phyloP scores from a whole-genome alignment of 2,797 vertebrate species.

The Lateolabrax maculatus region DNA sequence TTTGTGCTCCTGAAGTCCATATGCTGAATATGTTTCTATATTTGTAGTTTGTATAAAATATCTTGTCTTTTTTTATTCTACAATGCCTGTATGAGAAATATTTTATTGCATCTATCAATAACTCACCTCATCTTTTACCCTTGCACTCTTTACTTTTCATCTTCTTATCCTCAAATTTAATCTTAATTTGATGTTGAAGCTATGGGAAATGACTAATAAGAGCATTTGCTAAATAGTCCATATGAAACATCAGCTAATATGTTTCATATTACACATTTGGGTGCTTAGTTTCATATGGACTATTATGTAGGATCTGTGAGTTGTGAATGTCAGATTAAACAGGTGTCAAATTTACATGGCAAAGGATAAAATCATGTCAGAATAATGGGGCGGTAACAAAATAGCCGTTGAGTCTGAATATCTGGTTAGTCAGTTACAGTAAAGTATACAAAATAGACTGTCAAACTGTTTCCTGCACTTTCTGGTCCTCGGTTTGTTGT shows the following conservation, averaged over 20 bases:
- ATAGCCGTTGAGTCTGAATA: background rate
- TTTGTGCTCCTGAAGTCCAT: conserved; percentile 43
- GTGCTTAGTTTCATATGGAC: too few species aligned
- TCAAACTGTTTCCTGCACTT: conserved; percentile 29
- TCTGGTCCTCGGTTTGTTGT: conserved; percentile 12
- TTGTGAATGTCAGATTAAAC: conserved; percentile 58
- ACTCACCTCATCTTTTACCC: background rate
- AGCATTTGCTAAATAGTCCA: conserved; percentile 27
- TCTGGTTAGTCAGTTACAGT: conserved; percentile 10
- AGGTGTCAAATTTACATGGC: conserved; percentile 22
- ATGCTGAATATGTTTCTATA: conserved; percentile 20
- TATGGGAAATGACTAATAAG: conserved; percentile 31
- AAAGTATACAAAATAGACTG: conserved; percentile 16
- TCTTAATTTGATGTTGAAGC: conserved; percentile 24
- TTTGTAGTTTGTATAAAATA: conserved; percentile 27
- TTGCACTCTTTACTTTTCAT: conserved; percentile 13
- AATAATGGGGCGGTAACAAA: background rate
- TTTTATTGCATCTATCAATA: conserved; percentile 17
- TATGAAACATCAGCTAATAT: conserved; percentile 25
- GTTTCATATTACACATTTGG: too few species aligned
- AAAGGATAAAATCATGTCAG: conserved; percentile 36
- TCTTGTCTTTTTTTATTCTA: conserved; percentile 3
- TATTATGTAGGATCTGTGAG: conserved; percentile 54
- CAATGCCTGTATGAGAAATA: background rate
- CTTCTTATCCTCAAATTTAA: conserved; percentile 4